Evolutionary conservation across 2,888 invertebrate genomes (phyloP).

Genomic region (Balanococcus diminutus): DNA sequence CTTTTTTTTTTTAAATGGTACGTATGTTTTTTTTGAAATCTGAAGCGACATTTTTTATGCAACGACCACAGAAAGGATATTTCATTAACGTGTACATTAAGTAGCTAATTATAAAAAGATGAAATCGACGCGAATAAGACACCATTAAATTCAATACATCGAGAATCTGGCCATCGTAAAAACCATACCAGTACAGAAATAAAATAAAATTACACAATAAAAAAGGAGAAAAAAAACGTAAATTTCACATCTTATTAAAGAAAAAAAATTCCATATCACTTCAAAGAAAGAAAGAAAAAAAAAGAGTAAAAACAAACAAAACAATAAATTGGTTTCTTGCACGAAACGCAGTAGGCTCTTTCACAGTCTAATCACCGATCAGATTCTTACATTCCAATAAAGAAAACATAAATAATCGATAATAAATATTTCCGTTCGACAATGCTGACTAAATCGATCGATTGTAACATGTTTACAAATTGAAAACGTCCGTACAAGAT

Average conservation of each 20-base stretch:
- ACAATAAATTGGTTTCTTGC: constrained; percentile 9
- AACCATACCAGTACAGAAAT: constrained; percentile 26
- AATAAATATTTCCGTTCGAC: not conserved
- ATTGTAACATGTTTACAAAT: not conserved
- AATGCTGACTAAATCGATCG: not conserved
- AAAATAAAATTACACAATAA: constrained; percentile 15
- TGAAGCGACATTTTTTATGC: not conserved
- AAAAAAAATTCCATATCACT: constrained; percentile 30
- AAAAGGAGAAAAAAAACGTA: constrained; percentile 20
- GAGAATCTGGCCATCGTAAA: not conserved
- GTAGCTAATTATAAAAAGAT: constrained; percentile 25
- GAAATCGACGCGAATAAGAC: not conserved
- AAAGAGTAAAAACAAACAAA: constrained; percentile 21
- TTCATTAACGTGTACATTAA: constrained; percentile 34
- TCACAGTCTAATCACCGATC: constrained; percentile 30
- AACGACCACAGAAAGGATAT: not conserved
- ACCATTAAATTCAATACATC: constrained; percentile 18
- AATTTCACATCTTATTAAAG: constrained; percentile 26
- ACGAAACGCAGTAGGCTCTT: constrained; percentile 16
- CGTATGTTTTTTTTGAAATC: not conserved
- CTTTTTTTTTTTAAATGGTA: not conserved
- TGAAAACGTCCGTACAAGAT: not conserved
- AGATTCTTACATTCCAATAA: not conserved
- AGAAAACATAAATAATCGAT: not conserved
- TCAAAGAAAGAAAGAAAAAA: not conserved